These are phyloP conservation scores for Poecile montanus DNA, from an alignment of 2,797 vertebrate genomes.

Conservation along the genomic window DNA sequence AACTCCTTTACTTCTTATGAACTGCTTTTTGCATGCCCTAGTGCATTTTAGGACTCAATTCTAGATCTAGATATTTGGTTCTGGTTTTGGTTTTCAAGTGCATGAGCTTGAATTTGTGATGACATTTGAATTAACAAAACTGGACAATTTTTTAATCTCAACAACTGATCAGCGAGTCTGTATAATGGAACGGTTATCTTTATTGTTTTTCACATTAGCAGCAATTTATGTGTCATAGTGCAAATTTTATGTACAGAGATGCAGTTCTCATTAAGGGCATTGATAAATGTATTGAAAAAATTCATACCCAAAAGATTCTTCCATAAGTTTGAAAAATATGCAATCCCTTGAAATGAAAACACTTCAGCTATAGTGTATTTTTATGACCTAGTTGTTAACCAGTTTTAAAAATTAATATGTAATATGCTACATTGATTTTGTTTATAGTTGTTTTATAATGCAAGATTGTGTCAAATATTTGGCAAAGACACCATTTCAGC, in stretches of 20 bases:
- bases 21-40: neutral
- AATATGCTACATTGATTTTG: neutral
- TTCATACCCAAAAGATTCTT: accelerated
- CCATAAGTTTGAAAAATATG: neutral
- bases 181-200: neutral
- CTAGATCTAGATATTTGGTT: neutral
- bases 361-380: neutral
- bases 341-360: neutral
- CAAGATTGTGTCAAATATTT: neutral
- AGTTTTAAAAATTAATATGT: neutral
- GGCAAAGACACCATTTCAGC: neutral
- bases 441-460: neutral
- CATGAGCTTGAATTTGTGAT: neutral
- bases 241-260: neutral
- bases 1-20: neutral
- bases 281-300: neutral
- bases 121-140: neutral
- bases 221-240: neutral
- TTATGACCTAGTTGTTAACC: neutral
- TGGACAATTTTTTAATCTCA: neutral
- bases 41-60: neutral
- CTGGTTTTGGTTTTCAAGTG: neutral
- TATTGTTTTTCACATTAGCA: neutral
- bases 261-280: neutral
- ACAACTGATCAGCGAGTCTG: neutral